Percentiles rank a stretch among this genome's conserved stretches.
phyloP scores from a whole-genome alignment of 1,140 invertebrate species.

The Euwallacea fornicatus region DNA sequence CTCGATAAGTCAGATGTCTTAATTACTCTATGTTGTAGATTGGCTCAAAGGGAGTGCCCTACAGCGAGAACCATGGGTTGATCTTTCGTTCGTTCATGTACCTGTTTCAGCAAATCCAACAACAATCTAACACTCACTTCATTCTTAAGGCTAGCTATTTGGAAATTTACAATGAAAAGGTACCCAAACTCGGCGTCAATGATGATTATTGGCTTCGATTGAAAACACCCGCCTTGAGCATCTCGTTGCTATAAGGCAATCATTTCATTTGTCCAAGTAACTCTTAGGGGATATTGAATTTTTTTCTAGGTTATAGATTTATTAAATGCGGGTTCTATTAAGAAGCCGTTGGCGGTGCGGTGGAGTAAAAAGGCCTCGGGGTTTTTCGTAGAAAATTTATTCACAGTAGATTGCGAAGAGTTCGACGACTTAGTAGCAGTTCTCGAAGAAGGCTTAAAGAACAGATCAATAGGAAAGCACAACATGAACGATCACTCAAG shows the following conservation, averaged over 20 bases:
- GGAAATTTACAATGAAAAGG: slow-evolving; percentile 96
- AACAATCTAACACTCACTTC: slow-evolving; percentile 76
- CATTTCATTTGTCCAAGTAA: no score
- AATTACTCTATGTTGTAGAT: slow-evolving; percentile 59
- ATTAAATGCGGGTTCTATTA: slow-evolving; percentile 80
- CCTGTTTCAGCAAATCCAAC: slow-evolving; percentile 80
- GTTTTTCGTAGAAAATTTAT: slow-evolving; percentile 95
- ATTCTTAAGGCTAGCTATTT: slow-evolving; percentile 91
- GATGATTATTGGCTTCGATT: not conserved
- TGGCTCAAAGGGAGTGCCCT: slow-evolving; percentile 59
- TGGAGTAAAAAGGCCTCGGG: slow-evolving; percentile 91
- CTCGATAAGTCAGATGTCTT: not conserved
- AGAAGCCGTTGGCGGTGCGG: slow-evolving; percentile 81
- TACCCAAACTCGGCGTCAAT: slow-evolving; percentile 49
- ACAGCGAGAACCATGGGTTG: slow-evolving; percentile 75
- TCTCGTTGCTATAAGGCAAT: not conserved
- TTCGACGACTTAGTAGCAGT: slow-evolving; percentile 92
- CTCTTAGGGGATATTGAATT: no score
- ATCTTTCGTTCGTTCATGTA: slow-evolving; percentile 89
- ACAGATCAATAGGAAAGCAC: slow-evolving; percentile 83
- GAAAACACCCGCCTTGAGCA: not conserved
- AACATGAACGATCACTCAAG: slow-evolving; percentile 97
- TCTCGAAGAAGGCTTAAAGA: slow-evolving; percentile 92
- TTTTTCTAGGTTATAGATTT: slow-evolving; percentile 84
- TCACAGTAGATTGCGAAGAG: slow-evolving; percentile 91